A percentile compares a stretch with the other conserved stretches of the same genome.
Conservation (phyloP, 64 coral and sea anemone genomes). For the Trachythela sp. region DNA sequence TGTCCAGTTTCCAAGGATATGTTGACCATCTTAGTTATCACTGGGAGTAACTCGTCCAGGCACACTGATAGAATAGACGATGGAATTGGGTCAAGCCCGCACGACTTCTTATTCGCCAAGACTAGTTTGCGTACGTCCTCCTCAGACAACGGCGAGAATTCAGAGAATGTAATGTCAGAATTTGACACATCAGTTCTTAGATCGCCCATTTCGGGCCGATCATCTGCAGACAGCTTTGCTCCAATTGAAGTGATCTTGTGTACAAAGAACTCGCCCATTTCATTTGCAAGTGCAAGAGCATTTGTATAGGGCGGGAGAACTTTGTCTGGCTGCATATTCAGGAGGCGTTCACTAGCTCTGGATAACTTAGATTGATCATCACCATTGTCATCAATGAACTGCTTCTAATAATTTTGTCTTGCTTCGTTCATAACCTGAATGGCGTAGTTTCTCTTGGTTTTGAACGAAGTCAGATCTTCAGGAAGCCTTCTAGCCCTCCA, state of each 20-base stretch:
- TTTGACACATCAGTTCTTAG: too few relatives aligned
- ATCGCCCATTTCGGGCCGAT: too few relatives aligned
- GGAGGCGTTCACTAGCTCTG: slow-evolving; percentile 32
- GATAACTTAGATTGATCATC: slow-evolving; percentile 44
- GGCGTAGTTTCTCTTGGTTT: slow-evolving; percentile 33
- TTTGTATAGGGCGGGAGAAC: slow-evolving; percentile 36
- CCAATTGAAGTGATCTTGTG: slow-evolving; percentile 38
- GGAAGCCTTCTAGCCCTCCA: slow-evolving; percentile 39
- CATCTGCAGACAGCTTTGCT: slow-evolving; percentile 42
- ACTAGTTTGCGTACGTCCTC: too few relatives aligned
- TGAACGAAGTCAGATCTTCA: slow-evolving; percentile 24
- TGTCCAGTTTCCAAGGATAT: neutral
- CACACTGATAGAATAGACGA: neutral
- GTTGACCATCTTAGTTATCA: neutral
- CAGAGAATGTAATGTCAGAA: too few relatives aligned
- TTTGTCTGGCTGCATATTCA: slow-evolving; percentile 42
- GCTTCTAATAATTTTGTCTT: slow-evolving; percentile 17
- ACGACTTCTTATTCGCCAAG: too few relatives aligned
- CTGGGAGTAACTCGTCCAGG: neutral
- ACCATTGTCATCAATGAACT: slow-evolving; percentile 49
- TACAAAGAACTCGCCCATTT: slow-evolving; percentile 64
- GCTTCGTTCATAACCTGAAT: too few relatives aligned
- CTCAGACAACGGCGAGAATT: too few relatives aligned
- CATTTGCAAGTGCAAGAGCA: neutral
- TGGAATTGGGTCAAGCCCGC: neutral